Evolutionary conservation across 2,888 invertebrate genomes (phyloP).

Genomic region (Hetaerina titia): DNA sequence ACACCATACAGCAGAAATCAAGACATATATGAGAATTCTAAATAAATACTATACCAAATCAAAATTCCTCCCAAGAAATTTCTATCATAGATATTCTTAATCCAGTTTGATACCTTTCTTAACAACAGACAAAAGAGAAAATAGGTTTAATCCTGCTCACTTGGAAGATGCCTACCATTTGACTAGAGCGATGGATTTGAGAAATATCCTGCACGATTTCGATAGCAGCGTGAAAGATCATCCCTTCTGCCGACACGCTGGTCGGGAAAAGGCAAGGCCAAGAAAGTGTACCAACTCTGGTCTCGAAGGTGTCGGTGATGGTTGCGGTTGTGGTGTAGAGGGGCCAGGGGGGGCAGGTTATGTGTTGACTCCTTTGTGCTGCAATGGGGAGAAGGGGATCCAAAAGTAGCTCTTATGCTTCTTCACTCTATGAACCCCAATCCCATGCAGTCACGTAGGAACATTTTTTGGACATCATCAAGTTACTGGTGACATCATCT

Average conservation of each 20-base stretch:
- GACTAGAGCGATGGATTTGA: conserved; percentile 82
- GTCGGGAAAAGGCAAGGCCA: conserved; percentile 95
- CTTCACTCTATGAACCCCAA: conserved; percentile 26
- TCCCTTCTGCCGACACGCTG: conserved; percentile 94
- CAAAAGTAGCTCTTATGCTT: conserved; percentile 45
- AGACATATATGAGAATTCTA: conserved; percentile 71
- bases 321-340: conserved; percentile 63
- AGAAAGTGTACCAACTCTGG: conserved; percentile 89
- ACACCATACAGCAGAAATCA: conserved; percentile 67
- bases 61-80: conserved; percentile 73
- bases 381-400: conserved; percentile 71
- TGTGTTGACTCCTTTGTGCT: conserved; percentile 76
- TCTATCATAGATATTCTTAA: conserved; percentile 69
- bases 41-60: conserved; percentile 72
- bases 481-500: not conserved
- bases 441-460: conserved; percentile 60
- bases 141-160: not conserved
- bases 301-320: conserved; percentile 63
- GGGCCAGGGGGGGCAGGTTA: conserved; percentile 76
- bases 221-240: conserved; percentile 86
- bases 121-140: not conserved
- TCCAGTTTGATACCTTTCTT: not conserved
- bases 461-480: not conserved
- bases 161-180: conserved; percentile 55
- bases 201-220: conserved; percentile 91